Evolutionary conservation across 2,113 vertebrate species (phyloP), one percentile per base, ranked within the genome.

Genomic region (Ciconia stormi): DNA sequence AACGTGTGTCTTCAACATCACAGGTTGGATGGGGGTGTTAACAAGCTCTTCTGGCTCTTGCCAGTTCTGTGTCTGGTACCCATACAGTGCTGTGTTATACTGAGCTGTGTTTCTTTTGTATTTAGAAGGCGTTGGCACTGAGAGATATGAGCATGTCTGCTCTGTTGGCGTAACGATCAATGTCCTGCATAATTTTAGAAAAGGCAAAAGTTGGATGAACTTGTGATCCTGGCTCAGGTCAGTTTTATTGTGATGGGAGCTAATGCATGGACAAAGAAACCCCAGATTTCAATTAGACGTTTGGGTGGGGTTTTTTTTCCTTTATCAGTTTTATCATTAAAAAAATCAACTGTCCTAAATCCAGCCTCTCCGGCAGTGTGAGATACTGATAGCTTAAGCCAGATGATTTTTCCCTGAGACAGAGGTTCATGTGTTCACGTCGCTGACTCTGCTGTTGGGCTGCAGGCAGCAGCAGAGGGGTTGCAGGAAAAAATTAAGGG

Each of bases 361-460:
- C 8, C 50, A 63, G 17, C 16, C 36, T 47, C 30, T 40, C 7
- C 1, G 59, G 15, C 53, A 34, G 9, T 36, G 11, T 65, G 29
- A 73, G 55, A 21, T 16, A 32, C 4, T 59, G 52, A 15, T 42
- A 69, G 44, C 44, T 50, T 52, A 70, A 84, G 23, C 11, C 53
- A 73, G 49, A 23, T 49, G 76, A 16, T 23, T 61, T 44, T 29
- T 46, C 9, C 22, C 23, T 3, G 13, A n/a, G 30, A 27, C 20
- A 32, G 40, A 65, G 27, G 32, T 66, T 74, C 50, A 47, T 16
- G 2, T 0, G 5, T 66, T 82, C 17, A 16, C 2, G 0, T 56
- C 2, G 2, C 27, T 81, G 77, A 30, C 40, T 80, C 30, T 0
- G 1, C 36, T 0, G 1, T 3, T 30, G 47, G 12, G 25, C 46